Percentiles rank a stretch among this genome's conserved stretches.
These are phyloP conservation scores for Burhinus oedicnemus DNA, from an alignment of 2,113 vertebrate genomes.

Conservation along the genomic window DNA sequence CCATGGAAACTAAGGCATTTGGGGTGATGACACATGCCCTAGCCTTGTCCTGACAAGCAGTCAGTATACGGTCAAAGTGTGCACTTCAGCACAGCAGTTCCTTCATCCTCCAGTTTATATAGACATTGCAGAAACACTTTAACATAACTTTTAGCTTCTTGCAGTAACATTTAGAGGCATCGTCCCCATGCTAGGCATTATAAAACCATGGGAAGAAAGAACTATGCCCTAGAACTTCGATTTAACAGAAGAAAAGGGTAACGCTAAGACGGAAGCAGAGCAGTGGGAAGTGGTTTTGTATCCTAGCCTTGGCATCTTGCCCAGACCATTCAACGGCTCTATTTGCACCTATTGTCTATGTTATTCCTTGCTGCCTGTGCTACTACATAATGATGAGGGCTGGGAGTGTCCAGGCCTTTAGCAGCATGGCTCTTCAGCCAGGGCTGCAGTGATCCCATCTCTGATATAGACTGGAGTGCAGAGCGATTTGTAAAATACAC, in stretches of 20 bases:
- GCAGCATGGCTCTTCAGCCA: background rate
- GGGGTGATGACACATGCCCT: fast-evolving
- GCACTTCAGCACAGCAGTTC: background rate
- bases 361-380: background rate
- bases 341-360: background rate
- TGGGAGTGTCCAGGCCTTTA: background rate
- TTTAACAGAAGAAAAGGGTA: background rate
- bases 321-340: background rate
- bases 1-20: background rate
- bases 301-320: background rate
- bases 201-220: background rate
- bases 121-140: background rate
- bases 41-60: background rate
- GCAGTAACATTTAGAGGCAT: background rate
- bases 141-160: background rate
- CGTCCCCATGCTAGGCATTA: background rate
- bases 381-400: background rate
- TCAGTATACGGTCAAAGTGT: background rate
- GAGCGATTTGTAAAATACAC: background rate
- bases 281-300: background rate
- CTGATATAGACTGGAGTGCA: background rate
- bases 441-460: background rate
- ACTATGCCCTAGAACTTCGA: background rate
- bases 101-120: background rate
- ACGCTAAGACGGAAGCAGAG: background rate